Conservation (phyloP, 2,113 vertebrate species). For the Malurus alboscapulatus region DNA sequence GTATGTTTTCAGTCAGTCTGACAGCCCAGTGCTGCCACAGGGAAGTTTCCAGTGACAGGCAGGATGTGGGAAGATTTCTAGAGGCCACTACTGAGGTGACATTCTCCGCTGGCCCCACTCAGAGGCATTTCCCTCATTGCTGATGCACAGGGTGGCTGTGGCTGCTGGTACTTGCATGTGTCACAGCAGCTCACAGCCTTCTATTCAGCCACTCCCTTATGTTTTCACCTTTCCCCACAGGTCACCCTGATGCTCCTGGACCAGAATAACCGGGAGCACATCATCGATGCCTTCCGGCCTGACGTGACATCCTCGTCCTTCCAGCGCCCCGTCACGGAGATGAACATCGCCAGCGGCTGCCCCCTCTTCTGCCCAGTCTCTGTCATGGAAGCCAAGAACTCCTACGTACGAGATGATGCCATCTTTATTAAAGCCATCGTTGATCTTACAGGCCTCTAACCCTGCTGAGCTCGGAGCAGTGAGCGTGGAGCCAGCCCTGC, state of each 20-base stretch:
- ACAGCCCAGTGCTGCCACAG: not conserved
- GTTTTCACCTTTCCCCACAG: constrained; percentile 56
- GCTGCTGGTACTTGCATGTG: fast-evolving
- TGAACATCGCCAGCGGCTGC: constrained; percentile 98
- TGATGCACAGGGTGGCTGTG: fast-evolving
- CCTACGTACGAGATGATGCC: constrained; percentile 89
- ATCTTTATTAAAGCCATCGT: constrained; percentile 97
- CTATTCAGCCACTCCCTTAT: fast-evolving
- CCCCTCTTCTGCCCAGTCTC: constrained; percentile 92
- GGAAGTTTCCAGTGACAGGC: not conserved
- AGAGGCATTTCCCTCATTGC: not conserved
- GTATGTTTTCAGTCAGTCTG: not conserved
- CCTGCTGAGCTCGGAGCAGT: constrained; percentile 27
- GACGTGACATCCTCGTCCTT: constrained; percentile 91
- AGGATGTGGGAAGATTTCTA: not conserved
- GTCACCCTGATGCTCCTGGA: constrained; percentile 97
- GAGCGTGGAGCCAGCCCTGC: not conserved
- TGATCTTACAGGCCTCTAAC: constrained; percentile 86
- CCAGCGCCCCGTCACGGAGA: constrained; percentile 87
- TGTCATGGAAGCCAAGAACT: constrained; percentile 87
- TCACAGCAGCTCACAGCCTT: too few species aligned
- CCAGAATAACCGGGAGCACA: constrained; percentile 93
- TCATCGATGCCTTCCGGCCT: constrained; percentile 93
- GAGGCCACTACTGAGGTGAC: fast-evolving
- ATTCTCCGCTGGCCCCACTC: fast-evolving